These are phyloP conservation scores for Rhopilema esculentum DNA, from an alignment of 30 jellyfish, hydroid and myxozoan genomes.

Conservation along the genomic window DNA sequence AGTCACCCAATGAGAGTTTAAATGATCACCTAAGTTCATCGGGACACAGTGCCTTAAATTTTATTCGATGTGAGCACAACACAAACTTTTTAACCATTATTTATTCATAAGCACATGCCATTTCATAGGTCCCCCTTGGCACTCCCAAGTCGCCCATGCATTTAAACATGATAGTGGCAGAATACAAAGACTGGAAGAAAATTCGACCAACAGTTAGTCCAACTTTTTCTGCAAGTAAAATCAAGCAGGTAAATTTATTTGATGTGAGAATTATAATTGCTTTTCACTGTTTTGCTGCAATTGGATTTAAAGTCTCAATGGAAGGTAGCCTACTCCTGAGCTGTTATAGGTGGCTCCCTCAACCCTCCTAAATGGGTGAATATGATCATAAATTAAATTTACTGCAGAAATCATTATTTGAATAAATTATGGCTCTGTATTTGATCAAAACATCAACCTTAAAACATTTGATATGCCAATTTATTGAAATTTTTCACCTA, in stretches of 20 bases:
- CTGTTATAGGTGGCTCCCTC: no score
- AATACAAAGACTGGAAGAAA: conserved; percentile 45
- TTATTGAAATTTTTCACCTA: background rate
- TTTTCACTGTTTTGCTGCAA: background rate
- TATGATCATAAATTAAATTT: no score
- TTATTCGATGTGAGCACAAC: background rate
- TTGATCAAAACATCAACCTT: background rate
- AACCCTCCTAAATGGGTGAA: no score
- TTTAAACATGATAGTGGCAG: conserved; percentile 8
- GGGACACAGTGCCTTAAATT: no score
- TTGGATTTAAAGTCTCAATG: background rate
- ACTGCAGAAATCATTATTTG: no score
- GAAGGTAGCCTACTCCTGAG: no score
- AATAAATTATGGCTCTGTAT: background rate
- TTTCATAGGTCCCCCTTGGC: conserved; percentile 20
- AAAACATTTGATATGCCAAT: background rate
- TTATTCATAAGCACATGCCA: no score
- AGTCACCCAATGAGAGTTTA: no score
- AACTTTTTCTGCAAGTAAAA: conserved; percentile 41
- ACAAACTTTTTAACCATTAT: background rate
- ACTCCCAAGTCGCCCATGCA: conserved; percentile 35
- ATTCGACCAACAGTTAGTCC: conserved; percentile 47
- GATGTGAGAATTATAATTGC: background rate
- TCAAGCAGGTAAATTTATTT: conserved; percentile 25
- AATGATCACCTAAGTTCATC: no score